Conservation (phyloP, 37 sponge, comb jelly and placozoan genomes). For the Oscarella lobularis region DNA sequence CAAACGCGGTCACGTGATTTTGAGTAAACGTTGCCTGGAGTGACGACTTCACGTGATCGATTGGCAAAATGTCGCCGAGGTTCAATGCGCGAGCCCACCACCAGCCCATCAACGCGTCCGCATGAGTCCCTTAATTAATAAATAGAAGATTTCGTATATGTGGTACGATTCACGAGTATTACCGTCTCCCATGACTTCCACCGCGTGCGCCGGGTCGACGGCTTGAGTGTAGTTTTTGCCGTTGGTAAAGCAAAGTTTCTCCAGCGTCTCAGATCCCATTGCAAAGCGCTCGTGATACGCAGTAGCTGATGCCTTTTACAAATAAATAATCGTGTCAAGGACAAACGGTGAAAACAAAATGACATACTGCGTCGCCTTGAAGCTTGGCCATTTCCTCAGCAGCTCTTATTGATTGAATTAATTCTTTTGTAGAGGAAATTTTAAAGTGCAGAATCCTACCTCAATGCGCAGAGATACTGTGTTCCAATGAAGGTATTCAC, state of each 20-base stretch:
- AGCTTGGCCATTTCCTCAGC: slow-evolving; percentile 19
- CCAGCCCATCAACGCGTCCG: neutral
- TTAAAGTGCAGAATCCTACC: neutral
- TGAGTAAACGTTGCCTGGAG: neutral
- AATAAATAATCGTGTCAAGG: neutral
- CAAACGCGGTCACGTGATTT: neutral
- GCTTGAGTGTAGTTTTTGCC: slow-evolving; percentile 18
- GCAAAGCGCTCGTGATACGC: slow-evolving; percentile 8
- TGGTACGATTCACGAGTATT: too few relatives aligned
- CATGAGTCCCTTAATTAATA: slow-evolving; percentile 4
- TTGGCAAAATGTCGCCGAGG: slow-evolving; percentile 2
- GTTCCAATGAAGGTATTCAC: slow-evolving; percentile 17
- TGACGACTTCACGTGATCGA: neutral
- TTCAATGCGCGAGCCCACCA: slow-evolving; percentile 6
- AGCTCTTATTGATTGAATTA: neutral
- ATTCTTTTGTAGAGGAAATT: neutral
- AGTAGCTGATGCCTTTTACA: neutral
- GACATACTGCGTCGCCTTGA: slow-evolving; percentile 10
- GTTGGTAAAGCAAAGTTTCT: slow-evolving; percentile 2
- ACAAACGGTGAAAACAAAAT: too few relatives aligned
- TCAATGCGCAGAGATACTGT: slow-evolving; percentile 7
- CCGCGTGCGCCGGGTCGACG: slow-evolving; percentile 4
- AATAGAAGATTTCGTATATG: too few relatives aligned
- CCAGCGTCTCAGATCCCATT: slow-evolving; percentile 6
- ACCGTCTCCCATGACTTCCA: slow-evolving; percentile 10